phyloP scores from a whole-genome alignment of 2,797 vertebrate species.

The Vultur gryphus region DNA sequence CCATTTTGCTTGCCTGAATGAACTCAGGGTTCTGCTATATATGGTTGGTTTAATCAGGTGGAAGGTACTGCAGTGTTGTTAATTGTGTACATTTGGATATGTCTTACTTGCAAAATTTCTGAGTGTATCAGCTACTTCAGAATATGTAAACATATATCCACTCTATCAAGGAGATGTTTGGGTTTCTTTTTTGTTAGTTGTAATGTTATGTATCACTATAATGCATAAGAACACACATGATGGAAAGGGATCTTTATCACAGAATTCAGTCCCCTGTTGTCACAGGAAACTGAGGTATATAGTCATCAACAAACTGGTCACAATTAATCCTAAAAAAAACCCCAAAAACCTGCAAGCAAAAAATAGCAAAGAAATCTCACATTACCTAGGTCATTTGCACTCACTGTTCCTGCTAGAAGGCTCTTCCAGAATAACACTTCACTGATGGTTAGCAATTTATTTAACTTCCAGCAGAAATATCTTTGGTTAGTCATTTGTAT shows the following conservation, averaged over 20 bases:
- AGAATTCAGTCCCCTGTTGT: background rate
- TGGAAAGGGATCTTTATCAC: background rate
- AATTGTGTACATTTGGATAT: background rate
- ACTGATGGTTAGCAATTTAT: background rate
- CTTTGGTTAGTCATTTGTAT: background rate
- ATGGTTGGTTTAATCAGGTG: background rate
- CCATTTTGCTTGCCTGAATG: background rate
- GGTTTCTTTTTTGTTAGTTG: background rate
- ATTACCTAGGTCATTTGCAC: background rate
- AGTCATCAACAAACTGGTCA: background rate
- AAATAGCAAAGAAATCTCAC: background rate
- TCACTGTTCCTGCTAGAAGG: background rate
- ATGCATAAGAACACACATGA: background rate
- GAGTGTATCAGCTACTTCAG: background rate
- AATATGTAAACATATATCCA: background rate
- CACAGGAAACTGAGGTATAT: background rate
- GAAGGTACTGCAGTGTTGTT: background rate
- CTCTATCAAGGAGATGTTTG: background rate
- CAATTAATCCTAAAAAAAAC: background rate
- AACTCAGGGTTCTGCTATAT: background rate
- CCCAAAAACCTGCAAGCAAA: background rate
- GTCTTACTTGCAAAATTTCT: background rate
- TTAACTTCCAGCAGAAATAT: background rate
- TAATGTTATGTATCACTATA: background rate
- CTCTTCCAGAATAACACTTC: background rate